These are phyloP conservation scores for Mohoua ochrocephala DNA, from an alignment of 2,113 vertebrate species.

Conservation along the genomic window DNA sequence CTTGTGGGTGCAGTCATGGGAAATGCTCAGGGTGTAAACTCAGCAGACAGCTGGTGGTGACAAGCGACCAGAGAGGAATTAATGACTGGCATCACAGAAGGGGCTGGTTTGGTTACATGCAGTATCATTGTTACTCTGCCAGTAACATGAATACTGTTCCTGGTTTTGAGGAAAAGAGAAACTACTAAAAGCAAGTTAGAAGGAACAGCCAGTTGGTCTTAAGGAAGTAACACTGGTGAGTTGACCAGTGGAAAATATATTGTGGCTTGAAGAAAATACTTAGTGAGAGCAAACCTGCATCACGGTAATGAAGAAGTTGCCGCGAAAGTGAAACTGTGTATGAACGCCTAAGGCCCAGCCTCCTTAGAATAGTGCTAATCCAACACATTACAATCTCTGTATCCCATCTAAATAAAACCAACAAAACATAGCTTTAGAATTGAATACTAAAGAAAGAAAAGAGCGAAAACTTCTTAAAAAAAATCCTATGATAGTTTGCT, in stretches of 20 bases:
- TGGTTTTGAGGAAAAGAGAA: not conserved
- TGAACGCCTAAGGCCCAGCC: not conserved
- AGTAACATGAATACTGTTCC: not conserved
- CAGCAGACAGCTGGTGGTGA: conserved; percentile 35
- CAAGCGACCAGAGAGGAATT: conserved; percentile 5
- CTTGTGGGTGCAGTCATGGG: not conserved
- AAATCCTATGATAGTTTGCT: not conserved
- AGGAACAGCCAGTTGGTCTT: not conserved
- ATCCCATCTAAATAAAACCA: not conserved
- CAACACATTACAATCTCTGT: not conserved
- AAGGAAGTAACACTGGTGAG: not conserved
- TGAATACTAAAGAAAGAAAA: not conserved
- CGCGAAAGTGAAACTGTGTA: not conserved
- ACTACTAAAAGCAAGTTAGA: not conserved
- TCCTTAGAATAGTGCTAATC: not conserved
- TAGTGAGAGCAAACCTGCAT: not conserved
- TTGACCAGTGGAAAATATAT: not conserved
- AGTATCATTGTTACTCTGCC: not conserved
- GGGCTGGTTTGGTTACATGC: conserved; percentile 9
- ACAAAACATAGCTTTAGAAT: not conserved
- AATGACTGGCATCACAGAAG: not conserved
- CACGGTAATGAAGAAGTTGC: not conserved
- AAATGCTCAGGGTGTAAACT: conserved; percentile 10
- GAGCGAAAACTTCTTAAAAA: not conserved
- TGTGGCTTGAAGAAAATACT: not conserved